Percentiles rank a stretch among this genome's conserved stretches.
Conservation (phyloP, 2,113 vertebrate species). For the Piaya cayana region DNA sequence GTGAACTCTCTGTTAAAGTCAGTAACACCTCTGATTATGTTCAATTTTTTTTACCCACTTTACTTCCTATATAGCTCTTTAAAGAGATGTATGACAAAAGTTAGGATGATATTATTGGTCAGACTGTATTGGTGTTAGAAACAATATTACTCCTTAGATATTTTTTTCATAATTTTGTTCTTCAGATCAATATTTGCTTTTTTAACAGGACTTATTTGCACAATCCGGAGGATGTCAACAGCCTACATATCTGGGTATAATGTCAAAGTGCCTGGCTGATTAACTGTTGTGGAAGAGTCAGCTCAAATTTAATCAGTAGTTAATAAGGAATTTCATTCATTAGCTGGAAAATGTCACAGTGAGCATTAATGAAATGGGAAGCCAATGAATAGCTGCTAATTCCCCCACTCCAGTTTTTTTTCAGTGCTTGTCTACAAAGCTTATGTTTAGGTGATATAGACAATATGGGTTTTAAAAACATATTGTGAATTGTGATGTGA, state of each 20-base stretch:
- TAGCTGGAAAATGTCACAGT: background rate
- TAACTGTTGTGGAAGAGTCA: slow-evolving; percentile 2
- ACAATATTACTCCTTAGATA: background rate
- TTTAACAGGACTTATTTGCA: background rate
- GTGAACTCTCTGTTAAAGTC: background rate
- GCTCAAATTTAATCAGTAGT: background rate
- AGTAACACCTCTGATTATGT: background rate
- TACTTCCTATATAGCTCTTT: background rate
- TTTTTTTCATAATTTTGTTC: background rate
- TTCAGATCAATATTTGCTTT: background rate
- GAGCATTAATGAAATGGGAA: slow-evolving; percentile 25
- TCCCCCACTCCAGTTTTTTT: background rate
- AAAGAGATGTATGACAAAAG: fast-evolving
- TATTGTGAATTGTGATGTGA: background rate
- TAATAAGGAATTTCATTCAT: background rate
- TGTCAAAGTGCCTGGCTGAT: background rate
- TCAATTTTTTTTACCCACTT: background rate
- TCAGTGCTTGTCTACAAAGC: background rate
- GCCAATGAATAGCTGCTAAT: background rate
- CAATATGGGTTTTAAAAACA: background rate
- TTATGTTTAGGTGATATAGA: background rate
- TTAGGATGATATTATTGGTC: background rate
- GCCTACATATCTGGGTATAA: background rate
- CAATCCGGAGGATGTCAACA: background rate
- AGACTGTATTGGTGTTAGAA: background rate